Conservation (phyloP, 53 echinoderm and acorn worm species). For the Holothuria scabra region DNA sequence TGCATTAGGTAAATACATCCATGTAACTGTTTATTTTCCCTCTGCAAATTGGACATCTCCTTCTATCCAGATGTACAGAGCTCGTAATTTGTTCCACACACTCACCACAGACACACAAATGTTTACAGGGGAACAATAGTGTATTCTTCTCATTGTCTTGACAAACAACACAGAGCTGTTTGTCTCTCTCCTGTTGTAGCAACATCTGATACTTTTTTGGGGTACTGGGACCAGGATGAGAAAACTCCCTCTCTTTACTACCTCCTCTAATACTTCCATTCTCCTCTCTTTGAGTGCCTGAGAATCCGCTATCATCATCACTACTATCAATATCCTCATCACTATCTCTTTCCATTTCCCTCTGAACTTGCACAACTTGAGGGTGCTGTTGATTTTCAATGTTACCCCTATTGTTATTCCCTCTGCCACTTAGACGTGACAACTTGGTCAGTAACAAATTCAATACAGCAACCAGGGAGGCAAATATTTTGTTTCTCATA, state of each 20-base stretch:
- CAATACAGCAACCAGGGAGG: not conserved
- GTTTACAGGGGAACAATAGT: conserved; percentile 82
- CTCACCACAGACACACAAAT: conserved; percentile 75
- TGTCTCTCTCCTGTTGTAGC: conserved; percentile 74
- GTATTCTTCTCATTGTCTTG: conserved; percentile 84
- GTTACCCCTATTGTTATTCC: not conserved
- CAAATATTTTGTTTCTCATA: conserved; percentile 18
- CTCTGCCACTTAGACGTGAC: not conserved
- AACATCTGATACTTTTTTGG: not conserved
- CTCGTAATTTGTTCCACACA: conserved; percentile 72
- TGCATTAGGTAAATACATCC: conserved; percentile 67
- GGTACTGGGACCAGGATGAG: not conserved
- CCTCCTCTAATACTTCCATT: not conserved
- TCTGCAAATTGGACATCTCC: conserved; percentile 81
- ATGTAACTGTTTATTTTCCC: conserved; percentile 65
- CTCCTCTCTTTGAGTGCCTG: not conserved
- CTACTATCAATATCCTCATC: conserved; percentile 15
- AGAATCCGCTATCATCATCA: not conserved
- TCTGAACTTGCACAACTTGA: not conserved
- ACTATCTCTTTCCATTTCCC: not conserved
- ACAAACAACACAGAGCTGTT: conserved; percentile 81
- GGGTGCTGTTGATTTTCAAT: not conserved
- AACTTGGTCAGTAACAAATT: not conserved
- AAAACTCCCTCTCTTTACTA: not conserved
- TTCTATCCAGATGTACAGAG: not conserved